Base-by-base conservation (phyloP, 2,797 vertebrate species). In the Notoglanidium macrostoma region DNA sequence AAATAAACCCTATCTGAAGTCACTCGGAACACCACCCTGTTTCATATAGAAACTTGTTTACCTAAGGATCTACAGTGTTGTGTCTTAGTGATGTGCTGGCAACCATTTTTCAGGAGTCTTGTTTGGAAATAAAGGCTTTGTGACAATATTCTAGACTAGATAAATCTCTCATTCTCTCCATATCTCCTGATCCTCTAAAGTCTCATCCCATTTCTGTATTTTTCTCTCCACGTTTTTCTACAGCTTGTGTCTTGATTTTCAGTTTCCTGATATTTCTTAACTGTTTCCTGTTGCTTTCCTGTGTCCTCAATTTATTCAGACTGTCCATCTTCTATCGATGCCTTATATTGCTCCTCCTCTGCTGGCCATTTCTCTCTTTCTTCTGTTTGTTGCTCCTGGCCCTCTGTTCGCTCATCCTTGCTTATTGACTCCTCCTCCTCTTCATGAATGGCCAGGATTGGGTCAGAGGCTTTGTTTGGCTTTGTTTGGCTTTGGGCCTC, bases 61-160 rank as follows among this genome's bases (percentile, higher is more conserved):
- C 93, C 94, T 54, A 83, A 94, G 96, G 95, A 95, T 99, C 98
- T 99, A 99, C 98, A 99, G 98, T 98, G 97, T 98, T 97, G 98
- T 99, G 98, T 99, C 97, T 97, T 98, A 96, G 95, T 97, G 95
- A 97, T 97, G 97, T 98, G 97, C 98, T 98, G 97, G 94, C 94
- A 95, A 96, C 94, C 90, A 92, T 94, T 85, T 94, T 93, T 94
- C 90, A 94, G 91, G 90, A 95, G 92, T 95, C 94, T 91, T 88
- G 92, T 92, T 73, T 93, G 92, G 96, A 93, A 91, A 92, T 88
- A 92, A 90, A 95, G 94, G 94, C 90, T 59, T 87, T 86, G 73
- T 85, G 91, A 95, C 94, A 96, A 94, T 87, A 93, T 95, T 90
- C 93, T 91, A 84, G 92, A 91, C 92, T 89, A 89, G 86, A 90